A percentile compares a stretch with the other conserved stretches of the same genome.
Conservation (phyloP, 2,888 invertebrate species). For the Agrotis ipsilon region DNA sequence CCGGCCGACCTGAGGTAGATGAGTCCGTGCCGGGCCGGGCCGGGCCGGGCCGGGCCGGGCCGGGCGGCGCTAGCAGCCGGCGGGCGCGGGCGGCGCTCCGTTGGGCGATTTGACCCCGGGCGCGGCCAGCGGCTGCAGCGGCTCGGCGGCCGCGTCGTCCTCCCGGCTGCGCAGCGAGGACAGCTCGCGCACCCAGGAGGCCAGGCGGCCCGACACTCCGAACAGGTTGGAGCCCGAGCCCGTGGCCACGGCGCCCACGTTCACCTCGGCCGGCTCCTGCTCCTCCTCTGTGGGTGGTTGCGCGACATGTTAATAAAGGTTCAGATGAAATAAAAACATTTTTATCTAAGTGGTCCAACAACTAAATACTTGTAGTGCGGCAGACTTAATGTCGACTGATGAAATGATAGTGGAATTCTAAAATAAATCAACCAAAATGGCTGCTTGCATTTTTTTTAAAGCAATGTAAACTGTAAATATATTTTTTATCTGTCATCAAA, state of each 20-base stretch:
- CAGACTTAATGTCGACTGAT: slow-evolving; percentile 24
- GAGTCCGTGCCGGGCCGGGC: slow-evolving; percentile 44
- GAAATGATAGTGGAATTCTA: slow-evolving; percentile 41
- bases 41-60: slow-evolving; percentile 35
- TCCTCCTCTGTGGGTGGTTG: slow-evolving; percentile 81
- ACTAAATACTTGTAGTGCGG: slow-evolving; percentile 32
- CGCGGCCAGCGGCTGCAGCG: slow-evolving; percentile 71
- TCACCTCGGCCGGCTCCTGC: slow-evolving; percentile 83
- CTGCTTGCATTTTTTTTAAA: slow-evolving; percentile 3
- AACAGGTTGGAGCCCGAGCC: slow-evolving; percentile 89
- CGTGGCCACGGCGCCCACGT: slow-evolving; percentile 88
- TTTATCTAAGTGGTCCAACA: slow-evolving; percentile 19
- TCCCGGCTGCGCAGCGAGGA: slow-evolving; percentile 85
- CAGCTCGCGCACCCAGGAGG: slow-evolving; percentile 89
- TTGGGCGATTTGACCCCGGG: slow-evolving; percentile 73
- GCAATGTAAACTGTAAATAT: too few species aligned
- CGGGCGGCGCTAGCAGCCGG: slow-evolving; percentile 22
- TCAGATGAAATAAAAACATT: slow-evolving; percentile 22
- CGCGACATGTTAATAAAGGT: background rate
- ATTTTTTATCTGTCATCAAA: too few species aligned
- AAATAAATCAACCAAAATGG: slow-evolving; percentile 8
- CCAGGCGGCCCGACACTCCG: slow-evolving; percentile 88
- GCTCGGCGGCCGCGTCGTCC: slow-evolving; percentile 83
- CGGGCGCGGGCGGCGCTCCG: slow-evolving; percentile 53
- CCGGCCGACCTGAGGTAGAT: slow-evolving; percentile 82